Base-by-base conservation (phyloP, 2,888 invertebrate genomes). In the Plebejus argus region DNA sequence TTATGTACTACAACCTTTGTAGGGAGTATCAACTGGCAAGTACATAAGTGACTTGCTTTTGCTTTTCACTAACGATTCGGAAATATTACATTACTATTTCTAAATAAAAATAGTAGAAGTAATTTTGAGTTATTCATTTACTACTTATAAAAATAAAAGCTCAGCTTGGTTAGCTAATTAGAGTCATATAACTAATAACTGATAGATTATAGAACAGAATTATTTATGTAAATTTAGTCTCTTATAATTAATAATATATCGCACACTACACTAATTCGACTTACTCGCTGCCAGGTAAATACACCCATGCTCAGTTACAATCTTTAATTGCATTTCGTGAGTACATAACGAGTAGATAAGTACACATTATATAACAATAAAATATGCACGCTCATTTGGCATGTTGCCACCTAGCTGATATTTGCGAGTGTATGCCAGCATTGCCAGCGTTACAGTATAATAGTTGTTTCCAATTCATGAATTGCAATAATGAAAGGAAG, bases 401-500 rank as follows among this genome's bases (percentile, higher is more conserved):
- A 20, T 23, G 61, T 23, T 23, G 23, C 61, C 23, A 61, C 61
- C 23, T 61, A n/a, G n/a, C n/a, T 12, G 15, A 33, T 66, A 15
- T 66, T 66, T 66, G 66, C 66, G 5, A 33, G 33, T 33, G 3
- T 61, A 2, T 33, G 20, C 15, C 5, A 66, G 58, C 18, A 6
- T 33, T 33, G 20, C 15, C 5, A 66, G 58, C 18, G 15, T 33
- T 33, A 8, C 28, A 66, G 66, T 28, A 66, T 28, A 66, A 28
- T 28, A 33, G 12, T 66, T 33, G 28, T 66, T 66, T 28, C 18
- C 28, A 66, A 66, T 33, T 28, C 28, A 33, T 33, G 66, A 66
- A 66, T 33, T 33, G 66, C 66, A 66, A 33, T 66, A 66, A 66
- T 66, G 28, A 66, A 66, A 66, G 66, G 66, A 66, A 66, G 66